Base-by-base conservation (phyloP, 2,888 invertebrate genomes). In the Drymonia ruficornis region DNA sequence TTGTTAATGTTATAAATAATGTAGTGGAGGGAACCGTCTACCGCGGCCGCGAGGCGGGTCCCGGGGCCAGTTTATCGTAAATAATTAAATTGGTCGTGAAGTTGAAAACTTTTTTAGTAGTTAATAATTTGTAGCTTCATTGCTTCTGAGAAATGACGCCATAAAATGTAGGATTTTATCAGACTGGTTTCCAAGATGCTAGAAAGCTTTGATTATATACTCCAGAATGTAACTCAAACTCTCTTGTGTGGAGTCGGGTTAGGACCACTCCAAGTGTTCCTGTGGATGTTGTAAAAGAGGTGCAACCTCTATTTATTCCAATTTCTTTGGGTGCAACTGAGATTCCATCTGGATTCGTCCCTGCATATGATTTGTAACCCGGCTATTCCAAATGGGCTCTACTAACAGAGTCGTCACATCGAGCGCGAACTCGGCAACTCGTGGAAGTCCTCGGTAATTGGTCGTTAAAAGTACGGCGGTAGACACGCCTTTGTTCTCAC, bases 401-500 rank as follows among this genome's bases (percentile, higher is more conserved):
- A 12, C 9, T 11, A 31, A 9, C 31, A 31, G 11, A 31, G 13
- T 36, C 11, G 36, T 36, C 36, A 36, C 13, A n/a, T 36, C 36
- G 13, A 36, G 13, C 36, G 9, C 31, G 5, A 13, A 40, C 16
- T 40, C 16, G n/a, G 16, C 16, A 40, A 40, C 8, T 40, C 16
- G 16, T 16, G 40, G 9, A 16, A 15, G 11, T 40, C 16, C 48
- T 50, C 54, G 28, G 48, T 66, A 67, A 67, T 67, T 62, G 70
- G 49, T 69, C 62, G 66, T 67, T 67, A 69, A 56, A 60, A 61
- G 56, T 65, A 47, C 45, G 28, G 8, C 18, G 36, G 42, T 8
- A 31, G 18, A 28, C 13, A 38, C 23, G 29, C 31, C 18, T 12
- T 12, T 16, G 34, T 34, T 44, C 44, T 44, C 16, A 1, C 40